Evolutionary conservation across 2,797 vertebrate species (phyloP).

Genomic region (Parambassis ranga): DNA sequence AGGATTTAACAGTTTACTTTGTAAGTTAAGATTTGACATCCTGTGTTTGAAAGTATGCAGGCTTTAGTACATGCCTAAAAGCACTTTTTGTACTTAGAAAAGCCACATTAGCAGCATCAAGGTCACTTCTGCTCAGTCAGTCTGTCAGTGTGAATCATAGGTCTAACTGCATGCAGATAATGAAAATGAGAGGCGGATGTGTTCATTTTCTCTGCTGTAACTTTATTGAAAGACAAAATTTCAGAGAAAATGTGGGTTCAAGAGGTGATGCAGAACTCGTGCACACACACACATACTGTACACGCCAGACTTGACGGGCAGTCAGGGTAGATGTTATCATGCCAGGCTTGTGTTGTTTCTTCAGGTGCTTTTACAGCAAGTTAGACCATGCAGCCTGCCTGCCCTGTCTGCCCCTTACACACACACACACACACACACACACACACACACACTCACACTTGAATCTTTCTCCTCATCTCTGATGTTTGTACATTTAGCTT

Average conservation of each 20-base stretch:
- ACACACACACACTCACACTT: background rate
- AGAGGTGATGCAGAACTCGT: slow-evolving; percentile 5
- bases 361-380: slow-evolving; percentile 78
- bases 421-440: slow-evolving; percentile 7
- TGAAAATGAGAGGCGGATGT: too few relatives aligned
- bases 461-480: slow-evolving; percentile 46
- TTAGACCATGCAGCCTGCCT: slow-evolving; percentile 70
- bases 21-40: too few relatives aligned
- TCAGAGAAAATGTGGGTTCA: background rate
- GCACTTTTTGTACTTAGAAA: too few relatives aligned
- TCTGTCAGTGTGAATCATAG: too few relatives aligned
- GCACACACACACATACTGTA: slow-evolving; percentile 16
- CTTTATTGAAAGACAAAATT: background rate
- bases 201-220: background rate
- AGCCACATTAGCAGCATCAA: too few relatives aligned
- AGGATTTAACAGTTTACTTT: too few relatives aligned
- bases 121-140: too few relatives aligned
- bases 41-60: too few relatives aligned
- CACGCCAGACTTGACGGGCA: slow-evolving; percentile 36
- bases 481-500: slow-evolving; percentile 63
- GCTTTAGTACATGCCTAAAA: too few relatives aligned
- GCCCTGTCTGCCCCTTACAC: slow-evolving; percentile 50
- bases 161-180: too few relatives aligned
- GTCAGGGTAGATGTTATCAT: slow-evolving; percentile 75
- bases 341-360: slow-evolving; percentile 72